phyloP scores from a whole-genome alignment of 2,888 invertebrate genomes.

The Hydroisotoma schaefferi region DNA sequence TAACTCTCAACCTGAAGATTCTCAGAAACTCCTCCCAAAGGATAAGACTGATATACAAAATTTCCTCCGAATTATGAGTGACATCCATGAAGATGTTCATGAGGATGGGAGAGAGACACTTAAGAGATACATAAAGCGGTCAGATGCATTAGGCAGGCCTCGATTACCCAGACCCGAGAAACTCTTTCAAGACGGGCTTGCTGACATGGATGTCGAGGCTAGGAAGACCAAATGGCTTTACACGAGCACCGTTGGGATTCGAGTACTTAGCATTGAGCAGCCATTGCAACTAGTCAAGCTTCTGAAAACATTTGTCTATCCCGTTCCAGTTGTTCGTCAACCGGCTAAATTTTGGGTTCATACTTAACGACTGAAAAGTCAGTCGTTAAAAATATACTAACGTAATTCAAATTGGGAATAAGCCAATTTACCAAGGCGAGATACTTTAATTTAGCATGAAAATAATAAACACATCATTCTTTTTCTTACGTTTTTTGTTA shows the following conservation, averaged over 20 bases:
- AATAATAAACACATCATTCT: not conserved
- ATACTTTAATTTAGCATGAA: not conserved
- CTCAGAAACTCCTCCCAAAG: not conserved
- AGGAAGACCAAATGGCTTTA: slow-evolving; percentile 2
- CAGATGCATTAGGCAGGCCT: not conserved
- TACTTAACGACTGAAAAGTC: too few relatives aligned
- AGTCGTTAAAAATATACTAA: too few relatives aligned
- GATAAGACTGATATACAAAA: not conserved
- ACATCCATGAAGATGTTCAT: not conserved
- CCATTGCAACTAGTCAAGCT: not conserved
- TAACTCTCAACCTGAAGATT: not conserved
- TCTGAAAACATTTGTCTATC: not conserved
- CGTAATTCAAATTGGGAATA: not conserved
- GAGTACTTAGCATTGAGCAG: not conserved
- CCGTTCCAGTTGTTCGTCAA: not conserved
- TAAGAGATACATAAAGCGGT: not conserved
- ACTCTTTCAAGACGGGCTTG: not conserved
- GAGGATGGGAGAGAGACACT: slow-evolving; percentile 1
- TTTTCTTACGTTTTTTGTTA: too few relatives aligned
- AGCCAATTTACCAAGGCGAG: not conserved
- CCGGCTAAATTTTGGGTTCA: not conserved
- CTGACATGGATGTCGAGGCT: not conserved
- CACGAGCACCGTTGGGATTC: slow-evolving; percentile 2
- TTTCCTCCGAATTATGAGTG: slow-evolving; percentile 2
- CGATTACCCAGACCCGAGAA: not conserved